A percentile compares a stretch with the other conserved stretches of the same genome.
Evolutionary conservation across 2,113 vertebrate genomes (phyloP).

Genomic region (Takifugu bimaculatus): DNA sequence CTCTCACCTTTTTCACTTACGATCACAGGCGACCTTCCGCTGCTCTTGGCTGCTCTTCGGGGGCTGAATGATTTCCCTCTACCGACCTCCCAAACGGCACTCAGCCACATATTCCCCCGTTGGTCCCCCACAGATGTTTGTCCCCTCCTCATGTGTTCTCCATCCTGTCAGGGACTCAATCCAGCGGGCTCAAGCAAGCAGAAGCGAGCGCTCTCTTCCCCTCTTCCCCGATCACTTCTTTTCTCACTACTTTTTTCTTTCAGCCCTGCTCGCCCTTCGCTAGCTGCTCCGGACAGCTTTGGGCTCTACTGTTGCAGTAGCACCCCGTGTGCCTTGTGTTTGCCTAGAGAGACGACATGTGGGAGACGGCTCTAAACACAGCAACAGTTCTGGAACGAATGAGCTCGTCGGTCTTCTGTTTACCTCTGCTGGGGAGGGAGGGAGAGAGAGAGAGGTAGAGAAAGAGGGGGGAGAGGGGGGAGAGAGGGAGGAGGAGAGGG

Average conservation of each 20-base stretch:
- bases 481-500: no score
- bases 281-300: slow-evolving; percentile 3
- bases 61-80: slow-evolving; percentile 21
- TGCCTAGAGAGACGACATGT: slow-evolving; percentile 9
- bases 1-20: slow-evolving; percentile 41
- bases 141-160: slow-evolving; percentile 46
- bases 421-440: neutral
- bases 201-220: slow-evolving; percentile 16
- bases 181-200: slow-evolving; percentile 2
- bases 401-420: slow-evolving; percentile 29
- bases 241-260: slow-evolving; percentile 7
- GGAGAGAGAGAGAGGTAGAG: no score
- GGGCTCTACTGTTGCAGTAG: slow-evolving; percentile 7
- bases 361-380: slow-evolving; percentile 35
- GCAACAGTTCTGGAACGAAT: slow-evolving; percentile 75
- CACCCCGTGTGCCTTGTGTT: neutral
- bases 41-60: slow-evolving; percentile 15
- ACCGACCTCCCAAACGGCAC: slow-evolving; percentile 63
- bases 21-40: slow-evolving; percentile 9
- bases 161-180: slow-evolving; percentile 24
- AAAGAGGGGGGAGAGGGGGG: no score
- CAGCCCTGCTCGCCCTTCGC: neutral
- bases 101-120: slow-evolving; percentile 37
- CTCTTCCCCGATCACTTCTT: slow-evolving; percentile 4
- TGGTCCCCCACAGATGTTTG: neutral